Evolutionary conservation across 1,140 invertebrate genomes (phyloP), one percentile per base, ranked within the genome.

Genomic region (Drosophila busckii): DNA sequence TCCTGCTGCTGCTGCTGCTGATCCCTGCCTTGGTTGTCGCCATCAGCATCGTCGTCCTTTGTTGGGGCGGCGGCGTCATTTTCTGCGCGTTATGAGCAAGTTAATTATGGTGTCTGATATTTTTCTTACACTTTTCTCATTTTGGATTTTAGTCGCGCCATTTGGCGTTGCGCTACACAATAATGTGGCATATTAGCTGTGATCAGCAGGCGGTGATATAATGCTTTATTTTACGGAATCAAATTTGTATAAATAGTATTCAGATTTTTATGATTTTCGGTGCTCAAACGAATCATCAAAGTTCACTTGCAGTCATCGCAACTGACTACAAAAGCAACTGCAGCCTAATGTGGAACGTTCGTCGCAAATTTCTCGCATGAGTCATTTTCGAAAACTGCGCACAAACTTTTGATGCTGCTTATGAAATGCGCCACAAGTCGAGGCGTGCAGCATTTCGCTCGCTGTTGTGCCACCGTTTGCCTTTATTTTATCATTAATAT

Each of bases 31-130:
- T 56, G 23, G 49, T 28, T 38, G 35, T 12, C 41, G 8, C 6
- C 16, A 42, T 60, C 48, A 28, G 34, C 20, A 7, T 54, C 34
- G 29, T 50, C 7, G 25, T 28, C 19, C 22, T 28, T 35, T 15
- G 55, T 70, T 60, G 34, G 52, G 44, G 44, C 34, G 17, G 13
- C 29, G 23, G 17, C 55, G 44, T 54, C 49, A 60, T 54, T 54
- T 56, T 50, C 38, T 45, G 63, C 46, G 63, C 73, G 59, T 80
- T 80, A 61, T 82, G 73, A 80, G 75, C 73, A 60, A 80, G 73
- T 80, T 80, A 80, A 80, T 80, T 80, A 80, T 73, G 73, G 64
- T 69, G 75, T 82, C 75, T 80, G 75, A 82, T 82, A 80, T 58
- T 73, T 69, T 61, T 9, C 64, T 35, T 13, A 31, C 62, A 44